Evolutionary conservation across 1,140 invertebrate genomes (phyloP), one percentile per base, ranked within the genome.

Genomic region (Hyles euphorbiae): DNA sequence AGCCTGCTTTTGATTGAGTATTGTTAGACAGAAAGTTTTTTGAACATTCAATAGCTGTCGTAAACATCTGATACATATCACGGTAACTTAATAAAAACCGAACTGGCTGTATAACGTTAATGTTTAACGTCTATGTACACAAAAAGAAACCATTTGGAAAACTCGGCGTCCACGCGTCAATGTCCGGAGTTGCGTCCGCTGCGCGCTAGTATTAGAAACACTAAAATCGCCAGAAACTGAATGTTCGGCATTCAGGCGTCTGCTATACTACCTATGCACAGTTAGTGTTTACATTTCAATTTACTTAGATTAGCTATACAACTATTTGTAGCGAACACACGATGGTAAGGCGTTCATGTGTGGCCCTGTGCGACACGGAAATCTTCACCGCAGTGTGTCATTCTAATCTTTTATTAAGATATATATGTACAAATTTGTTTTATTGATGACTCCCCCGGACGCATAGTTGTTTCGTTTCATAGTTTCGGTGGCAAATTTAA

Each of bases 361-460:
- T 34, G 36, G 36, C 22, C 56, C n/a, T 11, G 46, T 8, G 32
- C 43, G 44, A n/a, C 45, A 32, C 34, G 5, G 33, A 55, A 45
- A 3, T 54, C 40, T 45, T 48, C 56, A 34, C 57, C 54, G 61
- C 63, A 62, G 68, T 52, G 40, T 44, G 53, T 22, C 36, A 45
- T 56, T 68, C 58, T 53, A 64, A 66, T 40, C 59, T 64, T 70
- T 61, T 63, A 53, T 63, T 80, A 74, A 76, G 71, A 68, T 78
- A 74, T 79, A 81, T 67, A 78, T 86, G 83, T 87, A 87, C 83
- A 87, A 86, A 87, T 86, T 81, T 87, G 65, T 76, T 84, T 87
- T 84, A 81, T 68, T 67, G 59, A 67, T 69, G 53, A 74, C 71
- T 82, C 72, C 59, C 65, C 67, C 70, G 63, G 67, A 74, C 72